Base-by-base conservation (phyloP, 2,888 invertebrate species). In the Cataglyphis altisquamis region DNA sequence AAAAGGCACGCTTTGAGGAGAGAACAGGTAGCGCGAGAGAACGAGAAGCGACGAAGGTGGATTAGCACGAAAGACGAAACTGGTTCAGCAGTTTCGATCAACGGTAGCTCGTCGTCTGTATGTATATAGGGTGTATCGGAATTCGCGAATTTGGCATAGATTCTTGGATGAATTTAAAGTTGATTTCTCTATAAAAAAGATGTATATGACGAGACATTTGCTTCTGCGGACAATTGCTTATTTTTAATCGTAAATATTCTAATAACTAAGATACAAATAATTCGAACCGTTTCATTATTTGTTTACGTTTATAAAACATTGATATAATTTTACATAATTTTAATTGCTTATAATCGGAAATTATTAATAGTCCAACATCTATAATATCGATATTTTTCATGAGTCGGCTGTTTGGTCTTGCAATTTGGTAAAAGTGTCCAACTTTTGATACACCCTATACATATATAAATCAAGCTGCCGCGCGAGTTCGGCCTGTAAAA, bases 71-170 rank as follows among this genome's bases (percentile, higher is more conserved):
- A 91, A 87, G 89, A 91, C 88, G 88, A 91, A 93, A 93, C 93
- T 92, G 93, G 92, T 92, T 91, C 92, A 91, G 90, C 90, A 86
- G 90, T 92, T 91, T 91, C 91, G 90, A 89, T 83, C 89, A 89
- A 90, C 88, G 89, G 88, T 90, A 86, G 86, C 83, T 83, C 80
- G 62, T 45, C 68, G 83, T 83, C 29, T 52, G 32, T 64, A 85
- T 82, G 82, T 57, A 60, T 45, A 45, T 9, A 78, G 78, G 72
- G 78, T 78, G 78, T 78, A 45, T 64, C 36, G 5, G 21, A 45
- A 12, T 78, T 15, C 3, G 29, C n/a, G 41, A 15, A 45, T 29
- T 72, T 60, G 12, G 5, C 5, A 3, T 12, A 45, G 32, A 60
- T 18, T 25, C 2, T 15, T 48, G 15, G 21, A 57, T 1, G 3